Evolutionary conservation across 2,888 invertebrate genomes (phyloP).

Genomic region (Dicyrtoma fusca): DNA sequence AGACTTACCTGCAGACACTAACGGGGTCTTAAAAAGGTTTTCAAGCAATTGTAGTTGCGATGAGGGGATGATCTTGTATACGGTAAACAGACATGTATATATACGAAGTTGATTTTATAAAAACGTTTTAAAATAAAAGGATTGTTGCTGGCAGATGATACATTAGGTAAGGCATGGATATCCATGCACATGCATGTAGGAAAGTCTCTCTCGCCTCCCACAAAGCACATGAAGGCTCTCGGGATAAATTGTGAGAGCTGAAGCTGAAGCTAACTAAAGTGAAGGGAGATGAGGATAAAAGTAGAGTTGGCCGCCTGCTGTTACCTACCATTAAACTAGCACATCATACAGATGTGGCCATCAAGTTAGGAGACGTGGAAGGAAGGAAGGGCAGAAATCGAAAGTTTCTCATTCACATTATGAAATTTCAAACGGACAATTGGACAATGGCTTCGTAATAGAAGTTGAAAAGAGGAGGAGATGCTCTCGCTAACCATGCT

Average conservation of each 20-base stretch:
- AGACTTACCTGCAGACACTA: no score
- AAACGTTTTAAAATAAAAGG: no score
- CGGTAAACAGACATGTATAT: no score
- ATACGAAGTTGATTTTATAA: no score
- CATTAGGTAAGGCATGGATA: no score
- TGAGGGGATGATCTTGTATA: no score
- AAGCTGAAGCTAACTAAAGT: no score
- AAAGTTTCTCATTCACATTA: conserved; percentile 5
- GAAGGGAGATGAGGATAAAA: conserved; percentile 15
- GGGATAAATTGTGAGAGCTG: no score
- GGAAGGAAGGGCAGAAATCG: conserved; percentile 10
- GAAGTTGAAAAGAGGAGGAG: conserved; percentile 51
- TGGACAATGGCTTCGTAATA: conserved; percentile 49
- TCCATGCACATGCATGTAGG: background rate
- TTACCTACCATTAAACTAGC: conserved; percentile 26
- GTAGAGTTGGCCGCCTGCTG: conserved; percentile 28
- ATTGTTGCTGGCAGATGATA: no score
- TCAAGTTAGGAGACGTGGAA: background rate
- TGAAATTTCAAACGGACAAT: conserved; percentile 42
- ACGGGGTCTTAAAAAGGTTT: no score
- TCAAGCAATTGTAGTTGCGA: no score
- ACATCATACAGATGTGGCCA: conserved; percentile 26
- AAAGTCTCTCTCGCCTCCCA: background rate
- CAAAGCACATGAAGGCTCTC: background rate
- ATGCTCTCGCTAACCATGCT: background rate